Evolutionary conservation across 2,113 vertebrate species (phyloP).

Genomic region (Phasianus colchicus): DNA sequence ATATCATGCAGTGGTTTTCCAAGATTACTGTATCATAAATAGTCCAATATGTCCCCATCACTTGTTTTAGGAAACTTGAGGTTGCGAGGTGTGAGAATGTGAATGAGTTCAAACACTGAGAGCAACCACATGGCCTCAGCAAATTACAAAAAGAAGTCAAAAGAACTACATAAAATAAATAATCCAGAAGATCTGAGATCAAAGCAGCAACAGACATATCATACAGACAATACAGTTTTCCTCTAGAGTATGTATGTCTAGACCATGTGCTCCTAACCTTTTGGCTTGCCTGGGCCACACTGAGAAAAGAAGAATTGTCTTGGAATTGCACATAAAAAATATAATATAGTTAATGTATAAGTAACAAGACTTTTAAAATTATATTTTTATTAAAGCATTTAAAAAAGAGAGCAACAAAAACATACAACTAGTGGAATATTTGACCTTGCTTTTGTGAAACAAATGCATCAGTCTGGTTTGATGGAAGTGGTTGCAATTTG

Average conservation of each 20-base stretch:
- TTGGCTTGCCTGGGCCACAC: too few relatives aligned
- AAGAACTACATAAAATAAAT: neutral
- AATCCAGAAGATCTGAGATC: neutral
- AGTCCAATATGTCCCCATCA: neutral
- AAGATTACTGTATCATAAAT: neutral
- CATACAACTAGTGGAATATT: too few relatives aligned
- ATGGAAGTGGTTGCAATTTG: too few relatives aligned
- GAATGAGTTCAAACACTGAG: neutral
- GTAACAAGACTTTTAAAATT: too few relatives aligned
- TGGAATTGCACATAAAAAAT: too few relatives aligned
- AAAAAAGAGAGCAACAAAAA: too few relatives aligned
- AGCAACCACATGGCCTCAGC: neutral
- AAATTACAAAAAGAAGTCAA: neutral
- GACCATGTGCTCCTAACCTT: too few relatives aligned
- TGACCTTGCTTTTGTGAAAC: too few relatives aligned
- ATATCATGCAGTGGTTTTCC: neutral
- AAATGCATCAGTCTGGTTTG: too few relatives aligned
- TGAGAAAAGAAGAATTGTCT: too few relatives aligned
- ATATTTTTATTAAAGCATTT: too few relatives aligned
- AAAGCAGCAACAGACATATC: neutral
- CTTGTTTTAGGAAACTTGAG: neutral
- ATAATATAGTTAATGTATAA: too few relatives aligned
- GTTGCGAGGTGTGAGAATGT: neutral
- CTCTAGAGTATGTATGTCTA: neutral
- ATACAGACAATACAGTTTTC: neutral